These are phyloP conservation scores for Chondrosia reniformis DNA, from an alignment of 37 sponge, comb jelly and placozoan species.

Conservation along the genomic window DNA sequence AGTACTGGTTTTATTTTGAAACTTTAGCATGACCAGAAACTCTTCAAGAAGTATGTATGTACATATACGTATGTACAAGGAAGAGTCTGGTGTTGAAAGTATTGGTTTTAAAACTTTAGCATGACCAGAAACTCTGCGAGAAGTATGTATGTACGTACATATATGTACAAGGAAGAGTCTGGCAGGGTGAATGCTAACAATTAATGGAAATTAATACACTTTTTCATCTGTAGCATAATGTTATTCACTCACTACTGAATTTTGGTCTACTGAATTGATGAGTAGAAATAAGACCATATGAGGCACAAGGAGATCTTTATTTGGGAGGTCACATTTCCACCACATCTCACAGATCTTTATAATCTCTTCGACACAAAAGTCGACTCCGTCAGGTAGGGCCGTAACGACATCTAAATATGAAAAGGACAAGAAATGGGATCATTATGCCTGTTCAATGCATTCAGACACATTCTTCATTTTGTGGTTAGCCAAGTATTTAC, in stretches of 20 bases:
- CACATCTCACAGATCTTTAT: slow-evolving; percentile 58
- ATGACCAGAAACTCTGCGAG: not conserved
- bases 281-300: slow-evolving; percentile 57
- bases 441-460: too few species aligned
- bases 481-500: not conserved
- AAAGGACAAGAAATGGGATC: not conserved
- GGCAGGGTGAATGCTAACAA: too few species aligned
- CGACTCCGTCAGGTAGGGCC: not conserved
- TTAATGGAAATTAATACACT: too few species aligned
- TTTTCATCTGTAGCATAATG: not conserved
- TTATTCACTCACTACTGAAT: slow-evolving; percentile 46
- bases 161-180: not conserved
- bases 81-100: not conserved
- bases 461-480: too few species aligned
- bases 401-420: slow-evolving; percentile 34
- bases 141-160: not conserved
- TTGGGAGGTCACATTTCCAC: slow-evolving; percentile 41
- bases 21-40: not conserved
- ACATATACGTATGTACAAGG: not conserved
- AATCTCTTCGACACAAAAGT: slow-evolving; percentile 38
- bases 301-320: slow-evolving; percentile 48
- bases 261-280: slow-evolving; percentile 27
- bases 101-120: not conserved
- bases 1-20: not conserved
- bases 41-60: not conserved